A percentile compares a stretch with the other conserved stretches of the same genome.
These are phyloP conservation scores for Ctenodactylus gundi DNA, from an alignment of 2,113 vertebrate genomes.

Conservation along the genomic window DNA sequence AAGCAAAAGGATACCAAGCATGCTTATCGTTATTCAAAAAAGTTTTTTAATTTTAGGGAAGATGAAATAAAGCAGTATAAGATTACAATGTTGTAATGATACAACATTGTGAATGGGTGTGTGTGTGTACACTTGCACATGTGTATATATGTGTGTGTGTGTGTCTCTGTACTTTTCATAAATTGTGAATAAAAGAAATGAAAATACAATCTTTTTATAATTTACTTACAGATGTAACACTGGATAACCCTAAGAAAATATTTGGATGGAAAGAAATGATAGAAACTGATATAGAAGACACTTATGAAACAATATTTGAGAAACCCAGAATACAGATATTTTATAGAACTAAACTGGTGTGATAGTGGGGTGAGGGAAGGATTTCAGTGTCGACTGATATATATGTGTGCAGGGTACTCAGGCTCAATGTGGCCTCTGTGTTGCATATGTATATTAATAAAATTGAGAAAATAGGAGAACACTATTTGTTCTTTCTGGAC, in stretches of 20 bases:
- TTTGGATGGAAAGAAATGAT: neutral
- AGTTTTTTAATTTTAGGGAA: neutral
- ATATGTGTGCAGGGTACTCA: too few relatives aligned
- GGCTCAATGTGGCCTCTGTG: too few relatives aligned
- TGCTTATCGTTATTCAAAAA: neutral
- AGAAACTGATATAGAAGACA: neutral
- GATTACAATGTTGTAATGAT: neutral
- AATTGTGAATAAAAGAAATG: neutral
- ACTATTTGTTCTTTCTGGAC: neutral
- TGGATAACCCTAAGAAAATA: neutral
- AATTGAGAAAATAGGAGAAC: too few relatives aligned
- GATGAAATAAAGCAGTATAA: neutral
- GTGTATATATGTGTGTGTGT: neutral
- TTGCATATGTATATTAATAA: too few relatives aligned
- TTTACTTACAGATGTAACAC: neutral
- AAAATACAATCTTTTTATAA: neutral
- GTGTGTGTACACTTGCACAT: too few relatives aligned
- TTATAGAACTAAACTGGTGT: too few relatives aligned
- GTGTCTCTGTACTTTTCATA: neutral
- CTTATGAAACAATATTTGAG: too few relatives aligned
- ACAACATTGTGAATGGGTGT: neutral
- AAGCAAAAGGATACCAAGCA: neutral
- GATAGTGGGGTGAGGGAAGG: too few relatives aligned
- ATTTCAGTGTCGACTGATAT: too few relatives aligned
- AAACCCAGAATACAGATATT: too few relatives aligned